Conservation (phyloP, 2,888 invertebrate species). For the Acrobasis suavella region DNA sequence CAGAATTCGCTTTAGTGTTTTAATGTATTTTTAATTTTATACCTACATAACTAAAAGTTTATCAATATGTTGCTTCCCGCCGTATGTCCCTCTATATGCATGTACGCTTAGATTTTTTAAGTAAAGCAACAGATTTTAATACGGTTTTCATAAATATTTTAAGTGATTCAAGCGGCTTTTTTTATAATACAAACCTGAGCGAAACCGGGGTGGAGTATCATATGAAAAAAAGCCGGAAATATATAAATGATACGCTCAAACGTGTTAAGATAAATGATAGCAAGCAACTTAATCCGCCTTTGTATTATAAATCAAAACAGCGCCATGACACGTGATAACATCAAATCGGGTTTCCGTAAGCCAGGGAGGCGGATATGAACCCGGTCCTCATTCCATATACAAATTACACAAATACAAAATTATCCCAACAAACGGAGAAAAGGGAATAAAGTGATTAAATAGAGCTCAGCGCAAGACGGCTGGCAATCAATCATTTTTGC, state of each 20-base stretch:
- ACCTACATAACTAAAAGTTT: too few species aligned
- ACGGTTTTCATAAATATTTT: too few species aligned
- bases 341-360: constrained; percentile 59
- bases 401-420: constrained; percentile 82
- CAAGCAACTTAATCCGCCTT: constrained; percentile 4
- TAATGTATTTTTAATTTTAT: too few species aligned
- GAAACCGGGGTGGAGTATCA: background rate
- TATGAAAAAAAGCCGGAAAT: background rate
- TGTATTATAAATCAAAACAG: constrained; percentile 50
- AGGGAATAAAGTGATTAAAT: constrained; percentile 84
- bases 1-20: too few species aligned
- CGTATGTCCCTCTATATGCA: too few species aligned
- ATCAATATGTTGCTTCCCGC: too few species aligned
- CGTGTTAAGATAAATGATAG: constrained; percentile 18
- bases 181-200: too few species aligned
- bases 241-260: background rate
- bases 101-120: too few species aligned
- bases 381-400: constrained; percentile 78
- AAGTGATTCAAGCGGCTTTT: too few species aligned
- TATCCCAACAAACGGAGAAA: constrained; percentile 82
- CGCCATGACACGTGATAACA: constrained; percentile 66
- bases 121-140: too few species aligned
- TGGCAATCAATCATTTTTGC: constrained; percentile 83
- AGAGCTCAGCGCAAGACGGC: constrained; percentile 82
- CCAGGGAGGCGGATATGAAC: constrained; percentile 69